Conservation (phyloP, 2,888 invertebrate genomes). For the Drosophila heteroneura region DNA sequence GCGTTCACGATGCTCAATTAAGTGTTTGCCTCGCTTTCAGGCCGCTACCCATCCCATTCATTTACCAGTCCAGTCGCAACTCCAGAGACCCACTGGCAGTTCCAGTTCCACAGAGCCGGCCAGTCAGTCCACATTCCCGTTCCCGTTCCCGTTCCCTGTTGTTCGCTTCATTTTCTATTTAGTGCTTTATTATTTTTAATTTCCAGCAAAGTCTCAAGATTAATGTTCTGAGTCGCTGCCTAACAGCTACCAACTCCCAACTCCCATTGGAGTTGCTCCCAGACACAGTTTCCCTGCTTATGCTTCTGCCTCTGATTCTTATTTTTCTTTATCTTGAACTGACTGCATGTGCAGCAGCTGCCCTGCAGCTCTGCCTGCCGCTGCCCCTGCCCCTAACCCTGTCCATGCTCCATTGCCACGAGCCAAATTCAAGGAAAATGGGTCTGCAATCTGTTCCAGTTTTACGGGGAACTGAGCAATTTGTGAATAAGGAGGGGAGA, state of each 20-base stretch:
- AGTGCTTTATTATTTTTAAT: conserved; percentile 79
- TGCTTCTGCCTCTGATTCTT: neutral
- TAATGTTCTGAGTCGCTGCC: conserved; percentile 75
- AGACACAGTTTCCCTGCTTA: conserved; percentile 6
- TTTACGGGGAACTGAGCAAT: conserved; percentile 5
- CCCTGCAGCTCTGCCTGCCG: conserved; percentile 24
- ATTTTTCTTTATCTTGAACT: conserved; percentile 7
- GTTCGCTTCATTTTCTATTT: conserved; percentile 72
- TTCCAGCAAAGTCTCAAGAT: conserved; percentile 68
- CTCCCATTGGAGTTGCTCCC: conserved; percentile 4
- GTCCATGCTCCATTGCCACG: conserved; percentile 40
- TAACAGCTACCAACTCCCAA: conserved; percentile 11
- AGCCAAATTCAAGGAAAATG: conserved; percentile 39
- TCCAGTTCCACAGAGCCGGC: conserved; percentile 13
- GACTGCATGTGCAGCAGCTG: conserved; percentile 28
- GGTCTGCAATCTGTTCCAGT: conserved; percentile 45
- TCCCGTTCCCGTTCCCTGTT: conserved; percentile 4
- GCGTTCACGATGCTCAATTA: conserved; percentile 69
- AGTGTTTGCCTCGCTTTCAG: conserved; percentile 40
- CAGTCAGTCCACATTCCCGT: conserved; percentile 8
- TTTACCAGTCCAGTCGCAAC: neutral
- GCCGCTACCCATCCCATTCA: neutral
- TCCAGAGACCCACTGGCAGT: conserved; percentile 17
- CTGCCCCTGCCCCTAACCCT: neutral
- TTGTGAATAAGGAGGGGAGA: neutral